These are phyloP conservation scores for Crotalus horridus DNA, from an alignment of 2,113 vertebrate genomes.

Conservation along the genomic window DNA sequence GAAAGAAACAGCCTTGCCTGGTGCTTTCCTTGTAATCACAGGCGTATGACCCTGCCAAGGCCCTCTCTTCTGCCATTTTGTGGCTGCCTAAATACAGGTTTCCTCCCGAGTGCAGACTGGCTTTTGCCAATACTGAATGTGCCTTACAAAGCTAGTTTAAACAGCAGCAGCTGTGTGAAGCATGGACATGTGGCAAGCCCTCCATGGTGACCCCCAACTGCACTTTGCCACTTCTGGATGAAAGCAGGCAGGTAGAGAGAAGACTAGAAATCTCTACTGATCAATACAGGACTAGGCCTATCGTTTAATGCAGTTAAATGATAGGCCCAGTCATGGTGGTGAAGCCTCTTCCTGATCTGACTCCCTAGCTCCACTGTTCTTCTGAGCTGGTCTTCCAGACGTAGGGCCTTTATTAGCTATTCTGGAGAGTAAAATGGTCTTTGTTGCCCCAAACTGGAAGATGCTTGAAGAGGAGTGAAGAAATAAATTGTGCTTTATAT, in stretches of 20 bases:
- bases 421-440: neutral
- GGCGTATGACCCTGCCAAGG: neutral
- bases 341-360: neutral
- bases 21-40: conserved; percentile 26
- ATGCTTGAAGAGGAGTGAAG: neutral
- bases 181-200: conserved; percentile 19
- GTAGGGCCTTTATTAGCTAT: neutral
- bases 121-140: neutral
- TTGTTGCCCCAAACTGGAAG: neutral
- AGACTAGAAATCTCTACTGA: neutral
- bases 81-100: conserved; percentile 20
- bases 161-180: conserved; percentile 9
- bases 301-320: neutral
- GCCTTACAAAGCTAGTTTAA: conserved; percentile 6
- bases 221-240: neutral
- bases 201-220: neutral
- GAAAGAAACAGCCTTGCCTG: neutral
- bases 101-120: neutral
- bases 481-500: neutral
- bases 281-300: neutral
- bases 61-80: conserved; percentile 32
- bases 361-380: neutral
- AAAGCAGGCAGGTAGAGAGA: neutral
- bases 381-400: neutral
- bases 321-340: neutral